Conservation (phyloP, 2,113 vertebrate genomes). For the Myrmecophaga tridactyla region DNA sequence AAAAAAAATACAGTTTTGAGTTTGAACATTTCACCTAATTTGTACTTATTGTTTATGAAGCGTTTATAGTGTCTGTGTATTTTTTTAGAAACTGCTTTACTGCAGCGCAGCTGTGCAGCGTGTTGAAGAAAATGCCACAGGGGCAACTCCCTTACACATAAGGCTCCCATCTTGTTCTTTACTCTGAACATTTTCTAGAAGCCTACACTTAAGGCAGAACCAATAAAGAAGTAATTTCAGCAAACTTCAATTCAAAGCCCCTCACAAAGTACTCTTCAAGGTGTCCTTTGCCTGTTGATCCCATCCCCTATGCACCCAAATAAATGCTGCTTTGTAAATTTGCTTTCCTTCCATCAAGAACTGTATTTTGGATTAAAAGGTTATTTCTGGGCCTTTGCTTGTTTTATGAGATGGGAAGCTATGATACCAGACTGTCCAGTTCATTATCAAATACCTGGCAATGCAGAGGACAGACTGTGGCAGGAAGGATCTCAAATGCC, state of each 20-base stretch:
- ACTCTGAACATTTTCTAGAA: not conserved
- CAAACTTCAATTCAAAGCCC: not conserved
- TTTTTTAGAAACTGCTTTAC: not conserved
- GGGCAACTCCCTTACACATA: accelerated
- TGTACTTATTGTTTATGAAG: not conserved
- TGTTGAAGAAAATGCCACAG: not conserved
- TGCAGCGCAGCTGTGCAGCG: not conserved
- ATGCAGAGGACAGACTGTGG: not conserved
- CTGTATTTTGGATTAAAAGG: conserved; percentile 18
- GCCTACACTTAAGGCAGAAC: not conserved
- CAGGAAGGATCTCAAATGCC: not conserved
- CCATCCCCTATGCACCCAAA: not conserved
- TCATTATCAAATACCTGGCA: conserved; percentile 42
- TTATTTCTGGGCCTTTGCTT: conserved; percentile 16
- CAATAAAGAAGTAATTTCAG: not conserved
- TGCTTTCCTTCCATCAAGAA: not conserved
- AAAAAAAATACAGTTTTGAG: not conserved
- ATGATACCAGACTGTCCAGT: conserved; percentile 50
- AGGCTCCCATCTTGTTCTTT: not conserved
- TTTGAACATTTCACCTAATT: conserved; percentile 13
- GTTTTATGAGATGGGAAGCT: conserved; percentile 52
- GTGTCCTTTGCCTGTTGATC: not conserved
- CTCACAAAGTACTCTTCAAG: accelerated
- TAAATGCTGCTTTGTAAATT: not conserved
- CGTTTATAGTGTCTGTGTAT: not conserved